phyloP scores from a whole-genome alignment of 2,888 invertebrate species.

The Nephrotoma flavescens region DNA sequence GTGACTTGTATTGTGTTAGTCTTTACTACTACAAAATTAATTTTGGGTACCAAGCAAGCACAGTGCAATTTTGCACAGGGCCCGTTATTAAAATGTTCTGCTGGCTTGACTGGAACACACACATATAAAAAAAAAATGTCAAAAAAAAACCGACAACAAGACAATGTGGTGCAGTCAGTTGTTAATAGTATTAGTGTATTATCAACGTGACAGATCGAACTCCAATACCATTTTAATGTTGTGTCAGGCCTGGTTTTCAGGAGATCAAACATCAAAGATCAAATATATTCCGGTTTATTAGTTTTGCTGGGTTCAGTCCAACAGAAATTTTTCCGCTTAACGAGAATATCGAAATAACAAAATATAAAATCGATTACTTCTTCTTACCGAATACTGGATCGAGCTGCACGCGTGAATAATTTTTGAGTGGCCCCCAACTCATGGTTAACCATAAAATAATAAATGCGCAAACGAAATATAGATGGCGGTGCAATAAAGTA shows the following conservation, averaged over 20 bases:
- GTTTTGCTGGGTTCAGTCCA: no score
- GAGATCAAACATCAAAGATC: conserved; percentile 29
- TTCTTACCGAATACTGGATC: no score
- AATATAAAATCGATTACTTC: no score
- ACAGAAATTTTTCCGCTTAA: no score
- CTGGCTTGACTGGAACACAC: conserved; percentile 57
- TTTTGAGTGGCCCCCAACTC: no score
- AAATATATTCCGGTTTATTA: conserved; percentile 30
- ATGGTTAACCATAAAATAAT: no score
- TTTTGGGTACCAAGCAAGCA: conserved; percentile 32
- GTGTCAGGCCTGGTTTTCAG: conserved; percentile 40
- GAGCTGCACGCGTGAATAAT: no score
- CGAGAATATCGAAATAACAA: no score
- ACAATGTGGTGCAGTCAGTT: conserved; percentile 47
- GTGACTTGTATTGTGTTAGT: conserved; percentile 32
- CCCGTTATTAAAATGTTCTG: conserved; percentile 51
- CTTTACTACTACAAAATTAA: conserved; percentile 31
- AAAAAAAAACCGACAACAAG: conserved; percentile 50
- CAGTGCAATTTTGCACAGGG: conserved; percentile 36
- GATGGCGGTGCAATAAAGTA: no score
- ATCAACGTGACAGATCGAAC: conserved; percentile 34
- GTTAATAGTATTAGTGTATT: conserved; percentile 52
- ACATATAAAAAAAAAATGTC: no score
- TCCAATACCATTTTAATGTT: conserved; percentile 47
- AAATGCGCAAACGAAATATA: no score